Evolutionary conservation across 2,797 vertebrate genomes (phyloP), one percentile per base, ranked within the genome.

Genomic region (Botia almorhae): DNA sequence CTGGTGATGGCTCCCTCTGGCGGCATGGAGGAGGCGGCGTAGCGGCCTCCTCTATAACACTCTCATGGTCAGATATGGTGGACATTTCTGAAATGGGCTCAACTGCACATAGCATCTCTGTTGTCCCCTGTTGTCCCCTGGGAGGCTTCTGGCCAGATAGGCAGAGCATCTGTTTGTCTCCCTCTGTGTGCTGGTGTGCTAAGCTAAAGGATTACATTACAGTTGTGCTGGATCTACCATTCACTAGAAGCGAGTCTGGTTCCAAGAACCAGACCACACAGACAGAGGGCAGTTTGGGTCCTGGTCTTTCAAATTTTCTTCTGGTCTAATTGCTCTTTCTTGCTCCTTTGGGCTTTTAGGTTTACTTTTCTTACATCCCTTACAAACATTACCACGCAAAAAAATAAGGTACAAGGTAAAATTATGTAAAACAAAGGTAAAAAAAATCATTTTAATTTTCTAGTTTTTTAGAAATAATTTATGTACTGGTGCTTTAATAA

Each of bases 141-240:
- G 55, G 74, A 76, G 50, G 29, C 11, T 75, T 50, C 39, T 48
- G 58, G 64, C 67, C 16, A 13, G 46, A 5, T 2, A 58, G 39
- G 16, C 39, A 14, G 19, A 71, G 67, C 50, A 69, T 76, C 65
- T 76, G 53, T 61, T 75, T 69, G 76, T 64, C 11, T 69, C 8
- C 26, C 13, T 75, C 56, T 26, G 51, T 72, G 73, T 76, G 74
- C 64, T 16, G 53, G 63, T 73, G 50, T 50, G 60, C 50, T 69
- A 26, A 26, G 51, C 16, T 58, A 48, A 63, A 68, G 48, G 46
- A 81, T 82, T 33, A 46, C 10, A 7, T 55, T 67, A 67, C 72
- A 76, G 60, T 63, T 71, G 77, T 67, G 71, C 67, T 46, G 69
- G 68, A 58, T 65, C 76, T 60, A 23, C 67, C 67, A 78, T 78